phyloP scores from a whole-genome alignment of 2,113 vertebrate species.

The Siniperca knerii region DNA sequence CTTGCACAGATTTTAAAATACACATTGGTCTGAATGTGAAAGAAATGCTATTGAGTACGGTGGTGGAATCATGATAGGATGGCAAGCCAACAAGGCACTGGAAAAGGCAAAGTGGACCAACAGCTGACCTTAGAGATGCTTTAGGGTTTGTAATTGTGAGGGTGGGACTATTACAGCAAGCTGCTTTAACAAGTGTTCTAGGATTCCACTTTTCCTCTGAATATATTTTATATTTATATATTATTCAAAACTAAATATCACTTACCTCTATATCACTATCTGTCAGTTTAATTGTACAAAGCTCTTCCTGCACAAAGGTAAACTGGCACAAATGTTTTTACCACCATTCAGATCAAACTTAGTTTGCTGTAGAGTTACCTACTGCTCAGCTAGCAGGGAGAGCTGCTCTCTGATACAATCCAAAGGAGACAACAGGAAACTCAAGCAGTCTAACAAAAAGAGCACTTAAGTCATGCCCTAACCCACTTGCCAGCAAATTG shows the following conservation, averaged over 20 bases:
- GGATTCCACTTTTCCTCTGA: conserved; percentile 23
- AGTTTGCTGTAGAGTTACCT: not conserved
- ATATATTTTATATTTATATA: conserved; percentile 4
- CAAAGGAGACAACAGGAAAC: not conserved
- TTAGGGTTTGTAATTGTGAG: not conserved
- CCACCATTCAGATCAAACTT: conserved; percentile 3
- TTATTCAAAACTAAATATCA: conserved; percentile 32
- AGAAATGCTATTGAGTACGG: conserved; percentile 16
- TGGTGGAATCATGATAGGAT: conserved; percentile 30
- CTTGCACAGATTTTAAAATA: conserved; percentile 46
- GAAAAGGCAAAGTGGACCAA: conserved; percentile 20
- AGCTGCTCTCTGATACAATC: not conserved
- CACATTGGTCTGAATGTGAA: conserved; percentile 28
- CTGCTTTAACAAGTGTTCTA: conserved; percentile 5
- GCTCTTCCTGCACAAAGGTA: not conserved
- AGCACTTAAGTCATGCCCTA: not conserved
- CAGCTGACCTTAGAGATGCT: conserved; percentile 12
- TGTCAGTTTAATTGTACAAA: conserved; percentile 3
- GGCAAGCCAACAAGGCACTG: not conserved
- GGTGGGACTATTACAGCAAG: not conserved
- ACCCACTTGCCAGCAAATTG: not conserved
- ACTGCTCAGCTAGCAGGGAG: not conserved
- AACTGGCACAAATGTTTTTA: not conserved
- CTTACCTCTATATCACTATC: not conserved
- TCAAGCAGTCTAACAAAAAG: not conserved